Conservation (phyloP, 2,797 vertebrate genomes). For the Ctenopoma multispine region DNA sequence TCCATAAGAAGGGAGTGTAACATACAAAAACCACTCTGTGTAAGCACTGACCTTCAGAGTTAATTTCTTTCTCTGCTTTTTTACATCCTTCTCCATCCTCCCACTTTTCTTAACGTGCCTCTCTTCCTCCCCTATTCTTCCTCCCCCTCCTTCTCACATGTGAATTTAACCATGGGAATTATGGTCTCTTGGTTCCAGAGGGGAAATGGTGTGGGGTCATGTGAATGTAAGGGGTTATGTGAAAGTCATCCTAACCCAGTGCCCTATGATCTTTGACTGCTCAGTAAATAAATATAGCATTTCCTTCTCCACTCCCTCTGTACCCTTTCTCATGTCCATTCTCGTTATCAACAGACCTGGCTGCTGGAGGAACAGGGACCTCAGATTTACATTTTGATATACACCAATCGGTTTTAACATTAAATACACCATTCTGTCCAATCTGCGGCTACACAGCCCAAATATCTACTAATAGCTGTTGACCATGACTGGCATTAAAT, state of each 20-base stretch:
- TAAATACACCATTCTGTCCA: neutral
- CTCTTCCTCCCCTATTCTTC: too few species aligned
- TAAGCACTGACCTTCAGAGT: neutral
- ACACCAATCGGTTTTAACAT: neutral
- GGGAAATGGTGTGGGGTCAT: conserved; percentile 16
- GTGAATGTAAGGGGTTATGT: conserved; percentile 74
- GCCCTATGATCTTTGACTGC: conserved; percentile 73
- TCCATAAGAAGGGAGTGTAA: neutral
- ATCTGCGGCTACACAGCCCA: too few species aligned
- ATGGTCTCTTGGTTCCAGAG: conserved; percentile 50
- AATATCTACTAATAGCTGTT: too few species aligned
- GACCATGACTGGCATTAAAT: too few species aligned
- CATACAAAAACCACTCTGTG: neutral
- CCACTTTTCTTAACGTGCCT: neutral
- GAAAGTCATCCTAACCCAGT: conserved; percentile 73
- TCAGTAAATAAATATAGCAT: conserved; percentile 81
- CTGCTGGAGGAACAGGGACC: neutral
- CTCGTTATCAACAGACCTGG: neutral
- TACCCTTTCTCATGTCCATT: conserved; percentile 33
- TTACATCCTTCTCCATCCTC: neutral
- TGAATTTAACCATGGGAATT: conserved; percentile 79
- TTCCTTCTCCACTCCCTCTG: conserved; percentile 65
- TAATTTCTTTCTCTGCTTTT: neutral
- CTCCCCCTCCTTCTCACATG: conserved; percentile 55
- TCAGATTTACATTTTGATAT: neutral